Evolutionary conservation across 1,140 invertebrate species (phyloP).

Genomic region (Helicoverpa armigera): DNA sequence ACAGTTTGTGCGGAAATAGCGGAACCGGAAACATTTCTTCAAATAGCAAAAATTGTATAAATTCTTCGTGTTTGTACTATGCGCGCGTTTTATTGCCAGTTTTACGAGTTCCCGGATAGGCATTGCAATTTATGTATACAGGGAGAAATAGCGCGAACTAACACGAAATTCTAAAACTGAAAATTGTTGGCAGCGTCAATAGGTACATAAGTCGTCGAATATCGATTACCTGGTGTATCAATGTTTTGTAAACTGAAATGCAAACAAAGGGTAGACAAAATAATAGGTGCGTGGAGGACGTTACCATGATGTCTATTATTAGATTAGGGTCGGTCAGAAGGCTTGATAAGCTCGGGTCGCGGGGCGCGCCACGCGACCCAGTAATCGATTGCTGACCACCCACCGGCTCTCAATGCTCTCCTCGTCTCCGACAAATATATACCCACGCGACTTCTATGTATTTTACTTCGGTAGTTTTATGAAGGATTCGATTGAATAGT

Average conservation of each 20-base stretch:
- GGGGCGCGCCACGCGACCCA: slow-evolving; percentile 63
- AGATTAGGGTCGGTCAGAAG: slow-evolving; percentile 69
- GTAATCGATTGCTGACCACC: slow-evolving; percentile 49
- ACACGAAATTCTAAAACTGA: too few species aligned
- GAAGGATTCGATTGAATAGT: slow-evolving; percentile 49
- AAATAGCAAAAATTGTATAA: slow-evolving; percentile 25
- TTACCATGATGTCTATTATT: slow-evolving; percentile 67
- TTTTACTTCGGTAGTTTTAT: slow-evolving; percentile 52
- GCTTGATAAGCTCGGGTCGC: slow-evolving; percentile 66
- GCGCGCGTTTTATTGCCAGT: background rate
- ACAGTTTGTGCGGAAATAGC: slow-evolving; percentile 28
- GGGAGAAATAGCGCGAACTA: background rate
- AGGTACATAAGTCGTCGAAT: background rate
- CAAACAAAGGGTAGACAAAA: slow-evolving; percentile 39
- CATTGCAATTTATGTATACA: background rate
- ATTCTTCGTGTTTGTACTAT: background rate
- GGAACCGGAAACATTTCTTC: slow-evolving; percentile 26
- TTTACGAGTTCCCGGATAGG: background rate
- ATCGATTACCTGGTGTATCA: background rate
- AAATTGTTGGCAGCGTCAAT: background rate
- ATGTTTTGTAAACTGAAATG: slow-evolving; percentile 39
- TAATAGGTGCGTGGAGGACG: slow-evolving; percentile 21
- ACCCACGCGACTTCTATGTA: slow-evolving; percentile 38
- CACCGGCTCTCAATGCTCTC: slow-evolving; percentile 39
- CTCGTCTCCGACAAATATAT: slow-evolving; percentile 26